Conservation (phyloP, 2,797 vertebrate species). For the Pseudocheirus occidentalis region DNA sequence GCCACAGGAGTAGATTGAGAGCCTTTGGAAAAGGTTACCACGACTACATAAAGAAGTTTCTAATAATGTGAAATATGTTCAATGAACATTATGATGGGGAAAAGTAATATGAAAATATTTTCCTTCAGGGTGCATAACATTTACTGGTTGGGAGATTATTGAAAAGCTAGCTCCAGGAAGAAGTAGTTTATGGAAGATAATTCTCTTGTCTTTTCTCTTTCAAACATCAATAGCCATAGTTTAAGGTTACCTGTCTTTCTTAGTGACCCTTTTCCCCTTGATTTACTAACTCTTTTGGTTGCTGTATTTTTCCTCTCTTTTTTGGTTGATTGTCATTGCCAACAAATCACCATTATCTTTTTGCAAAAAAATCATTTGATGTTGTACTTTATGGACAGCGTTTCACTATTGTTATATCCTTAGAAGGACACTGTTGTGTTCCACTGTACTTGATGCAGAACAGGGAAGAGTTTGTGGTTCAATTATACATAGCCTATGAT, state of each 20-base stretch:
- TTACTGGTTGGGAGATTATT: neutral
- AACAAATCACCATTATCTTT: constrained; percentile 27
- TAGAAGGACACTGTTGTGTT: neutral
- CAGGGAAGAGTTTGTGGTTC: neutral
- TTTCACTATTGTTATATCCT: constrained; percentile 8
- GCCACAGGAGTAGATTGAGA: neutral
- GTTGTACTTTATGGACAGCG: constrained; percentile 9
- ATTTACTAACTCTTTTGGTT: neutral
- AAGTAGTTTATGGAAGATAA: constrained; percentile 29
- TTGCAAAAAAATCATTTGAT: neutral
- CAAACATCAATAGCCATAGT: neutral
- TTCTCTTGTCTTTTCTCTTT: constrained; percentile 39
- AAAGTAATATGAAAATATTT: constrained; percentile 48
- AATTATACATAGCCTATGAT: neutral
- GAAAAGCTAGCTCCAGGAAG: constrained; percentile 3
- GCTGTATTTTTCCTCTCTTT: neutral
- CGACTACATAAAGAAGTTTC: constrained; percentile 5
- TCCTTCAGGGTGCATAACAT: neutral
- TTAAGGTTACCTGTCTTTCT: constrained; percentile 32
- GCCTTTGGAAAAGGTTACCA: neutral
- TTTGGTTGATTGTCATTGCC: constrained; percentile 41
- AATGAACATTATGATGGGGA: constrained; percentile 42
- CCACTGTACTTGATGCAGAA: constrained; percentile 56
- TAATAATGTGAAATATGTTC: constrained; percentile 36
- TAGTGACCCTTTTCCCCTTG: constrained; percentile 21